Percentiles rank a stretch among this genome's conserved stretches.
These are phyloP conservation scores for Corythucha ciliata DNA, from an alignment of 2,888 invertebrate genomes.

Conservation along the genomic window DNA sequence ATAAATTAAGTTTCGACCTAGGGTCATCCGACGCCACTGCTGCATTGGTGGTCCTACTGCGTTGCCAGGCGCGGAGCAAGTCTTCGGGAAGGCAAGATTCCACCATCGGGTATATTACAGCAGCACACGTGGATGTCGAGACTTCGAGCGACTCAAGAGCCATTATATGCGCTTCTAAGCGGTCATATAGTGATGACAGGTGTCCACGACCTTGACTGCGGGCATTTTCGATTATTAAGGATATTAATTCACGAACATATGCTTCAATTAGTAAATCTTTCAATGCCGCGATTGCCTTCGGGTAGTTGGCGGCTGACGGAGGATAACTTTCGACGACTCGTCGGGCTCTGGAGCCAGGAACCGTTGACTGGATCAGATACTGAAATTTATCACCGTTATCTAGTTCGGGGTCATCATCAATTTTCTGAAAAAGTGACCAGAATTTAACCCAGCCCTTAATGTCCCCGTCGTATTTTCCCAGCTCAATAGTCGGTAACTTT, in stretches of 20 bases:
- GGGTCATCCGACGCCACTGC: too few relatives aligned
- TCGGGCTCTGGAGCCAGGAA: slow-evolving; percentile 31
- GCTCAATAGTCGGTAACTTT: too few relatives aligned
- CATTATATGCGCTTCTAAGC: slow-evolving; percentile 36
- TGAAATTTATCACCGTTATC: slow-evolving; percentile 33
- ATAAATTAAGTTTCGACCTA: too few relatives aligned
- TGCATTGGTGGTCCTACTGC: too few relatives aligned
- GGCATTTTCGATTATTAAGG: slow-evolving; percentile 32
- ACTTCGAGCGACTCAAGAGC: slow-evolving; percentile 36
- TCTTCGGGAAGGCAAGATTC: slow-evolving; percentile 37
- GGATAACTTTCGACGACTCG: slow-evolving; percentile 34
- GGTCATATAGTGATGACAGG: slow-evolving; percentile 32
- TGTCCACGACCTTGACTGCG: too few relatives aligned
- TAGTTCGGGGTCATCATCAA: slow-evolving; percentile 32
- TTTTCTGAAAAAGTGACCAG: slow-evolving; percentile 35
- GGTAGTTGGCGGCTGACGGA: slow-evolving; percentile 35
- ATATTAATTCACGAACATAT: slow-evolving; percentile 37
- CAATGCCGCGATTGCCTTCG: slow-evolving; percentile 32
- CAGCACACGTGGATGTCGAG: slow-evolving; percentile 35
- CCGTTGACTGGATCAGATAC: slow-evolving; percentile 31
- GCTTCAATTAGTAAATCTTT: slow-evolving; percentile 35
- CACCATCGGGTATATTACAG: slow-evolving; percentile 38
- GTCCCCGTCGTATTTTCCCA: slow-evolving; percentile 33
- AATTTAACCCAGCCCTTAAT: slow-evolving; percentile 34
- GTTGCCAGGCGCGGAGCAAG: slow-evolving; percentile 34